A percentile compares a stretch with the other conserved stretches of the same genome.
Conservation (phyloP, 1,140 invertebrate species). For the Stratiolaelaps scimitus region DNA sequence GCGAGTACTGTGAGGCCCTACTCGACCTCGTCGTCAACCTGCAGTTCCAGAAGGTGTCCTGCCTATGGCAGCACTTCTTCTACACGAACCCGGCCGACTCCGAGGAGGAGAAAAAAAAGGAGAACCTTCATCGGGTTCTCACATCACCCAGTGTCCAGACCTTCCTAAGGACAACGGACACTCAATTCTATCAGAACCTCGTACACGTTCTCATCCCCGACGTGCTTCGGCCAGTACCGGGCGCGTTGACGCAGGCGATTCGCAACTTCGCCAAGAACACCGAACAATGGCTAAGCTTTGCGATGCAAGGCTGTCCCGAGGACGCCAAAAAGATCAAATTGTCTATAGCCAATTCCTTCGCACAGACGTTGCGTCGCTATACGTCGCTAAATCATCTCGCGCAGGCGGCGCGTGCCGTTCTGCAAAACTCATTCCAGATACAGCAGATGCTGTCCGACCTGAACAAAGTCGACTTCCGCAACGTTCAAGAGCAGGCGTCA, state of each 20-base stretch:
- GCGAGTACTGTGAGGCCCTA: conserved; percentile 50
- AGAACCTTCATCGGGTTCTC: conserved; percentile 13
- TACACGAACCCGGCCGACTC: conserved; percentile 47
- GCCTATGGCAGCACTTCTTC: conserved; percentile 84
- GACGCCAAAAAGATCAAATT: conserved; percentile 61
- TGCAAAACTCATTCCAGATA: conserved; percentile 90
- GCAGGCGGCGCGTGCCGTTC: conserved; percentile 82
- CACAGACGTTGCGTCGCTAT: conserved; percentile 84
- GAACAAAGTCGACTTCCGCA: conserved; percentile 91
- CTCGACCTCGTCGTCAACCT: conserved; percentile 82
- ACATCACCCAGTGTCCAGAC: conserved; percentile 38
- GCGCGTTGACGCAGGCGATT: conserved; percentile 80
- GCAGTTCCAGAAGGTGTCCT: conserved; percentile 75
- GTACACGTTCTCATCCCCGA: conserved; percentile 92
- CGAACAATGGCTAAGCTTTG: conserved; percentile 70
- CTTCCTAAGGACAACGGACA: conserved; percentile 67
- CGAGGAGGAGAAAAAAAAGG: conserved; percentile 9
- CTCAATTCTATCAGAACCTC: conserved; percentile 86
- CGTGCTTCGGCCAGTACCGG: conserved; percentile 84
- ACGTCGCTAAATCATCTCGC: conserved; percentile 97
- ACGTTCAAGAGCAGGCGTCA: conserved; percentile 77
- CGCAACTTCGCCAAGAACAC: conserved; percentile 83
- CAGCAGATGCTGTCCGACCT: conserved; percentile 92
- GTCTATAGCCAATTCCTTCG: conserved; percentile 73
- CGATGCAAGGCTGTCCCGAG: conserved; percentile 70